Base-by-base conservation (phyloP, 1,140 invertebrate genomes). In the Meteorus sp. region DNA sequence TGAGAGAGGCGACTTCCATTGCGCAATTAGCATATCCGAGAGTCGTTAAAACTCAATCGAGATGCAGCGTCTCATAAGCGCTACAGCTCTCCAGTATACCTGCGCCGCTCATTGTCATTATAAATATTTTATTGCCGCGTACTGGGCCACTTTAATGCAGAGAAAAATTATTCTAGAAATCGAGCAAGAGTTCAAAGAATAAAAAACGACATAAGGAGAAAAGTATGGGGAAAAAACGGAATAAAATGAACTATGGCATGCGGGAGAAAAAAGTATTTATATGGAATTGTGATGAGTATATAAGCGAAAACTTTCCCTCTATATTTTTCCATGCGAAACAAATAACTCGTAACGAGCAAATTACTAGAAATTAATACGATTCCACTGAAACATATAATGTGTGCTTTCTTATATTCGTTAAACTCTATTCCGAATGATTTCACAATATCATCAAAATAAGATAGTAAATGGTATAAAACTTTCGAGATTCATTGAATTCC, bases 21-120 rank as follows among this genome's bases (percentile, higher is more conserved):
- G 56, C 64, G 56, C 63, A 61, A 69, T 73, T 74, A 70, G 58
- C 58, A 66, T 66, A 67, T 50, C 52, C 57, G 17, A 63, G 6
- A 39, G 31, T 45, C 61, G 61, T 70, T 66, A 66, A 61, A 55
- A 59, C 53, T 70, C 57, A 62, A 66, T 66, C 60, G 54, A 50
- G 53, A 58, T 62, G 52, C 57, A 60, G 56, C 61, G 47, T 41
- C 37, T 41, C n/a, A n/a, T n/a, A n/a, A n/a, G n/a, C n/a, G n/a
- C n/a, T 48, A 59, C 58, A 23, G 48, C 20, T 33, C 33, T 39
- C 35, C 59, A 27, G 33, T 33, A 33, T 56, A 43, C 13, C 31
- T 20, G 20, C 20, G 11, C 20, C 25, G 7, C 2, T 54, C 23
- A 39, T 41, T 55, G 35, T 56, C 23, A 29, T 44, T 47, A 56